phyloP scores from a whole-genome alignment of 2,113 vertebrate species.

The Eptesicus fuscus region DNA sequence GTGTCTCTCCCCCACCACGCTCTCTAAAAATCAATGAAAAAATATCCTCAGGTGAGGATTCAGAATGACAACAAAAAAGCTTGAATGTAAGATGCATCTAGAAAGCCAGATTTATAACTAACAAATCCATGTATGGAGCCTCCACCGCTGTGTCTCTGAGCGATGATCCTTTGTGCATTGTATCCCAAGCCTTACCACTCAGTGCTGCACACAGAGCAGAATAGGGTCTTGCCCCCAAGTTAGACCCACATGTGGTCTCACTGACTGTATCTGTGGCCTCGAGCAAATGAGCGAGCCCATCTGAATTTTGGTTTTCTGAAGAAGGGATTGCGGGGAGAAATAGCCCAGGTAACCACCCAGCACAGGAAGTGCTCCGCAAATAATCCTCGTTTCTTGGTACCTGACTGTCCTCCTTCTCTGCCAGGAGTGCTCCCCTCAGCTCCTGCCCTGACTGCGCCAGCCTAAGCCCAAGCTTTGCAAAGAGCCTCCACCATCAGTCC shows the following conservation, averaged over 20 bases:
- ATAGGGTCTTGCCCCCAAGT: not conserved
- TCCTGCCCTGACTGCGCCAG: not conserved
- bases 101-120: not conserved
- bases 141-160: not conserved
- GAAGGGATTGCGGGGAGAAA: not conserved
- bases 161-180: not conserved
- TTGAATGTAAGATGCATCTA: not conserved
- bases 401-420: not conserved
- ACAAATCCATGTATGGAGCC: not conserved
- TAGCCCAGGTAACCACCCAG: not conserved
- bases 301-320: slow-evolving; percentile 3
- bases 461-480: not conserved
- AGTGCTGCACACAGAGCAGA: not conserved
- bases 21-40: too few relatives aligned
- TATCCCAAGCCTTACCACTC: not conserved
- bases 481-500: not conserved
- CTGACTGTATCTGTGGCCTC: not conserved
- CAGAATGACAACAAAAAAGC: not conserved
- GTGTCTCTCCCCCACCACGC: too few relatives aligned
- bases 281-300: not conserved
- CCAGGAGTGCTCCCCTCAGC: not conserved
- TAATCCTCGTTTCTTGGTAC: not conserved
- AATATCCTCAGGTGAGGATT: too few relatives aligned
- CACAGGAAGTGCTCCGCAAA: not conserved
- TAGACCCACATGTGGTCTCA: not conserved